These are phyloP conservation scores for Acrocephalus kingi DNA, from an alignment of 2,113 vertebrate genomes.

Conservation along the genomic window DNA sequence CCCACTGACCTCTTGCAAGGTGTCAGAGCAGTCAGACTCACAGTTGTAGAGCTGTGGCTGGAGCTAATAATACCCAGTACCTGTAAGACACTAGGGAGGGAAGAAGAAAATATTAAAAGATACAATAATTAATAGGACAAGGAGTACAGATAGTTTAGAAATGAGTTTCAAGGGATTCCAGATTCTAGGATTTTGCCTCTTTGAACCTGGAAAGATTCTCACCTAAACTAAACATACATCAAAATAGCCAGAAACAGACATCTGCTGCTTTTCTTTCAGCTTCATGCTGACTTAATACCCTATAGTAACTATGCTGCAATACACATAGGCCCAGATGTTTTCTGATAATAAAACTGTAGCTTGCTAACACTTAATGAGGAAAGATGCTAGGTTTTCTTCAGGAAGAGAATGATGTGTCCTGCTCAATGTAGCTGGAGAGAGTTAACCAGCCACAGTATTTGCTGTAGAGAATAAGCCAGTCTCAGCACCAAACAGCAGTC, in stretches of 20 bases:
- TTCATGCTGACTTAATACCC: neutral
- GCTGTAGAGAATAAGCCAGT: neutral
- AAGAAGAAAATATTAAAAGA: neutral
- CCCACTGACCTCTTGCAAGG: neutral
- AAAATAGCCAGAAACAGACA: neutral
- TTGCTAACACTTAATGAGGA: neutral
- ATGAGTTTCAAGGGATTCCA: neutral
- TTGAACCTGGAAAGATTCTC: neutral
- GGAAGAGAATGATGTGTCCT: neutral
- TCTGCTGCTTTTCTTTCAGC: neutral
- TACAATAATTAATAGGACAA: neutral
- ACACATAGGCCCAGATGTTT: neutral
- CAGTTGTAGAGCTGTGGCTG: neutral
- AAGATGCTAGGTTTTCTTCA: neutral
- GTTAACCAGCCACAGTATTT: neutral
- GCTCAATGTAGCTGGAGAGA: neutral
- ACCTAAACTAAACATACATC: neutral
- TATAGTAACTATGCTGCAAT: neutral
- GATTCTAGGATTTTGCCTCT: neutral
- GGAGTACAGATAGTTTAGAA: neutral
- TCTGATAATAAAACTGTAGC: neutral
- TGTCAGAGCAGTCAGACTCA: neutral
- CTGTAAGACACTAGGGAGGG: rapidly evolving
- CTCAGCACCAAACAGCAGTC: neutral
- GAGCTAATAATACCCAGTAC: neutral